Percentiles rank a stretch among this genome's conserved stretches.
Evolutionary conservation across 2,113 vertebrate genomes (phyloP).

Genomic region (Hypocryptadius cinnamomeus): DNA sequence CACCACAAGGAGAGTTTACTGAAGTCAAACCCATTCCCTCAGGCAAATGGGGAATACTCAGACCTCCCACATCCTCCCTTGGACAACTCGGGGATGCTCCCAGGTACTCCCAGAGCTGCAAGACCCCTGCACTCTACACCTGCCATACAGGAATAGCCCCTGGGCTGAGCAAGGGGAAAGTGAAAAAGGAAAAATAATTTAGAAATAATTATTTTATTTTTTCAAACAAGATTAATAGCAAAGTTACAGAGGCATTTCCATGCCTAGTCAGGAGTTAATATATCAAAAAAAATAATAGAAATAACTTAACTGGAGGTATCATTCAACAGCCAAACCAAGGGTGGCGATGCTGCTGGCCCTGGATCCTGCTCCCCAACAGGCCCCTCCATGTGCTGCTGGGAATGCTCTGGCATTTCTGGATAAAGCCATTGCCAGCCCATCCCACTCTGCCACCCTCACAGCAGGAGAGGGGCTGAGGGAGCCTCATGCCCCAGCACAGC

Average conservation of each 20-base stretch:
- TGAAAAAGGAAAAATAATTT: not conserved
- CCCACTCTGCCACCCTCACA: not conserved
- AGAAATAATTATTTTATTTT: not conserved
- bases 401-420: not conserved
- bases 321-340: not conserved
- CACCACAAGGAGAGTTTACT: not conserved
- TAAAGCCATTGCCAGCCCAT: not conserved
- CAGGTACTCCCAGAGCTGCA: not conserved
- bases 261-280: not conserved
- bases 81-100: not conserved
- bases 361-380: not conserved
- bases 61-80: no score
- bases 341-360: not conserved
- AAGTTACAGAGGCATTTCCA: not conserved
- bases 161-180: not conserved
- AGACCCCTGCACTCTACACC: fast-evolving
- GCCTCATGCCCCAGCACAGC: not conserved
- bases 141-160: not conserved
- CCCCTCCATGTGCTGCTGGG: not conserved
- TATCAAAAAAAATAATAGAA: not conserved
- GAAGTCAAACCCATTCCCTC: not conserved
- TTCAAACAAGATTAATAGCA: not conserved
- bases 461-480: not conserved
- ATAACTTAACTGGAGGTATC: conserved; percentile 11
- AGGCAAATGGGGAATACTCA: not conserved